A percentile compares a stretch with the other conserved stretches of the same genome.
These are phyloP conservation scores for Paedocypris micromegethes DNA, from an alignment of 2,797 vertebrate species.

Conservation along the genomic window DNA sequence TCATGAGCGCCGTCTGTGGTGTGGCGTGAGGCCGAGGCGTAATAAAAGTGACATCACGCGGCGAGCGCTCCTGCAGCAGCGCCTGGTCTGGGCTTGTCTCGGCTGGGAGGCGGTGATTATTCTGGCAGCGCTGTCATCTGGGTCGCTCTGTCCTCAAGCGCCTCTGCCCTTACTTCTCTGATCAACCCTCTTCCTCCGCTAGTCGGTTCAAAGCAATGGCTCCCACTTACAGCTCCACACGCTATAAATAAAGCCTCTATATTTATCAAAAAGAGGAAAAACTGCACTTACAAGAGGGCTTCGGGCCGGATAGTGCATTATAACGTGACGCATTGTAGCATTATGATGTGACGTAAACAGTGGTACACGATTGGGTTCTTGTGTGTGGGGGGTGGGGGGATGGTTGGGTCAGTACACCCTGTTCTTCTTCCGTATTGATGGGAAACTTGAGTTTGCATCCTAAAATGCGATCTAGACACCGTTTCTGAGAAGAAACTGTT, in stretches of 20 bases:
- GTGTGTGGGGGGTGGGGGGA: background rate
- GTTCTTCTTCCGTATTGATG: conserved; percentile 2
- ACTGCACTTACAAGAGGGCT: conserved; percentile 19
- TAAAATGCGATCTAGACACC: conserved; percentile 2
- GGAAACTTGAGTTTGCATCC: conserved; percentile 22
- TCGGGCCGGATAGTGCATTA: conserved; percentile 9
- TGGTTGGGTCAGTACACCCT: background rate
- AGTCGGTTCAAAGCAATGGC: conserved; percentile 13
- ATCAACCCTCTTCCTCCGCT: background rate
- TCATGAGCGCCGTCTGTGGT: conserved; percentile 48
- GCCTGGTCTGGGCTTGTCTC: conserved; percentile 6
- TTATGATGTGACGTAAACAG: conserved; percentile 12
- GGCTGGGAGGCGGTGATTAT: conserved; percentile 19
- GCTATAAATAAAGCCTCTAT: conserved; percentile 42
- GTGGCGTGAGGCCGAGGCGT: conserved; percentile 14
- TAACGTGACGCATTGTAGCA: conserved; percentile 8
- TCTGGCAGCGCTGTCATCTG: conserved; percentile 38
- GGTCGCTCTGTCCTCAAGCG: conserved; percentile 35
- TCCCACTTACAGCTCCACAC: conserved; percentile 19
- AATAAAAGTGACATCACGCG: conserved; percentile 30
- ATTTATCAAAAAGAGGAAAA: conserved; percentile 26
- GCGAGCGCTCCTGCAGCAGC: background rate
- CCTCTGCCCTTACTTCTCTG: conserved; percentile 22
- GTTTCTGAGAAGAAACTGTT: conserved; percentile 22
- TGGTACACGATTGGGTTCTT: conserved; percentile 13